These are phyloP conservation scores for Megaleporinus macrocephalus DNA, from an alignment of 2,113 vertebrate genomes.

Conservation along the genomic window DNA sequence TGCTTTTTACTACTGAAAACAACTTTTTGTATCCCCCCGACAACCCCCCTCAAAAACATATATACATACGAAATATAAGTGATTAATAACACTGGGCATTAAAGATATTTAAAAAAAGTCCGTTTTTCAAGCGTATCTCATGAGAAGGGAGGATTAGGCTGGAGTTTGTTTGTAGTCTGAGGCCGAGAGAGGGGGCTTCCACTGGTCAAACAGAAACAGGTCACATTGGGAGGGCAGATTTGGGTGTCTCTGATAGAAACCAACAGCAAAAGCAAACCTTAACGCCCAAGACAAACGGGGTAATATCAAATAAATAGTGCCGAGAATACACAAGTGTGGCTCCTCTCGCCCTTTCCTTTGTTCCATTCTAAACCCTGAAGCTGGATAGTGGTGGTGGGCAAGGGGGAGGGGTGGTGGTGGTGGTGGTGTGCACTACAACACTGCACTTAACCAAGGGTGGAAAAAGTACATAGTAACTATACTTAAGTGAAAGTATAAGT, in stretches of 20 bases:
- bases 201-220: constrained; percentile 65
- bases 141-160: constrained; percentile 66
- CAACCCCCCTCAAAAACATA: neutral
- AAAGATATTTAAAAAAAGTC: constrained; percentile 31
- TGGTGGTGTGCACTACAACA: neutral
- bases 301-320: constrained; percentile 50
- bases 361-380: constrained; percentile 53
- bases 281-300: constrained; percentile 48
- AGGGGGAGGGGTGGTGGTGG: neutral
- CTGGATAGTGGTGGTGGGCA: constrained; percentile 4
- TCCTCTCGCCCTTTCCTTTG: constrained; percentile 40
- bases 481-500: no score
- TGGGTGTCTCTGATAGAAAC: constrained; percentile 58
- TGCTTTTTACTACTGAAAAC: constrained; percentile 15
- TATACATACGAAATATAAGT: neutral
- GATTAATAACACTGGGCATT: neutral
- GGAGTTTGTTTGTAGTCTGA: constrained; percentile 70
- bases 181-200: constrained; percentile 66
- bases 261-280: constrained; percentile 60
- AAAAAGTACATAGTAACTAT: no score
- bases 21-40: neutral
- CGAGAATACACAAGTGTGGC: constrained; percentile 56
- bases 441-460: neutral
- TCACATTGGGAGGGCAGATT: constrained; percentile 54
- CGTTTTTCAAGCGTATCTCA: constrained; percentile 67